These are phyloP conservation scores for Hippocampus mohnikei DNA, from an alignment of 2,113 vertebrate species.

Conservation along the genomic window DNA sequence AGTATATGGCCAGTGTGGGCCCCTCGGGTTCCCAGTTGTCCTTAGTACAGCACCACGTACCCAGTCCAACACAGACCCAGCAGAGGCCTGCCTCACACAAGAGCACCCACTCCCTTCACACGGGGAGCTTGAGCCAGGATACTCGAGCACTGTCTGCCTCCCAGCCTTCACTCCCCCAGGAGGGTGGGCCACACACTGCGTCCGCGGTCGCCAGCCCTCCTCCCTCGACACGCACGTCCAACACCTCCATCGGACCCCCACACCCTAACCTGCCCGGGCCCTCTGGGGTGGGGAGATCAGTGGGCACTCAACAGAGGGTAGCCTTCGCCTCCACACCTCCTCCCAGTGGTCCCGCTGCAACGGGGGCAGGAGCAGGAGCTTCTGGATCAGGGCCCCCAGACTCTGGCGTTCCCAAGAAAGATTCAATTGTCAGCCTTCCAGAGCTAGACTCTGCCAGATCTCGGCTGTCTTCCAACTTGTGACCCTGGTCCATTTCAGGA, in stretches of 20 bases:
- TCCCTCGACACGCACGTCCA: slow-evolving; percentile 72
- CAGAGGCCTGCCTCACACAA: slow-evolving; percentile 81
- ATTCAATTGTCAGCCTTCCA: slow-evolving; percentile 81
- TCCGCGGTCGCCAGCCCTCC: slow-evolving; percentile 75
- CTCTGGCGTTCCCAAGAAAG: slow-evolving; percentile 77
- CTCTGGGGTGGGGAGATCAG: slow-evolving; percentile 64
- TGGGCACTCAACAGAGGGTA: slow-evolving; percentile 67
- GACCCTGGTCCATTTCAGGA: slow-evolving; percentile 77
- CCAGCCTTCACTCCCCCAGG: slow-evolving; percentile 89
- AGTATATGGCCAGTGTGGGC: slow-evolving; percentile 71
- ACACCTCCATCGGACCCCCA: slow-evolving; percentile 74
- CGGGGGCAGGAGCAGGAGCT: slow-evolving; percentile 56
- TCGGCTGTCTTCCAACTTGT: slow-evolving; percentile 95
- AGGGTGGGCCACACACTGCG: slow-evolving; percentile 67
- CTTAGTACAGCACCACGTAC: slow-evolving; percentile 79
- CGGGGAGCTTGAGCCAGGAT: slow-evolving; percentile 83
- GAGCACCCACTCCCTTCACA: slow-evolving; percentile 81
- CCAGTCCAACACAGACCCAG: slow-evolving; percentile 75
- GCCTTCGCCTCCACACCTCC: slow-evolving; percentile 67
- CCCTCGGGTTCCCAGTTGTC: slow-evolving; percentile 85
- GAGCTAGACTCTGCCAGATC: slow-evolving; percentile 88
- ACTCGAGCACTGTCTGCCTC: slow-evolving; percentile 85
- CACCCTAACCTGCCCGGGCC: slow-evolving; percentile 66
- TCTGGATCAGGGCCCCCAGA: slow-evolving; percentile 72
- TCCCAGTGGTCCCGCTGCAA: slow-evolving; percentile 53